phyloP scores from a whole-genome alignment of 2,113 vertebrate species.

The Condylura cristata region DNA sequence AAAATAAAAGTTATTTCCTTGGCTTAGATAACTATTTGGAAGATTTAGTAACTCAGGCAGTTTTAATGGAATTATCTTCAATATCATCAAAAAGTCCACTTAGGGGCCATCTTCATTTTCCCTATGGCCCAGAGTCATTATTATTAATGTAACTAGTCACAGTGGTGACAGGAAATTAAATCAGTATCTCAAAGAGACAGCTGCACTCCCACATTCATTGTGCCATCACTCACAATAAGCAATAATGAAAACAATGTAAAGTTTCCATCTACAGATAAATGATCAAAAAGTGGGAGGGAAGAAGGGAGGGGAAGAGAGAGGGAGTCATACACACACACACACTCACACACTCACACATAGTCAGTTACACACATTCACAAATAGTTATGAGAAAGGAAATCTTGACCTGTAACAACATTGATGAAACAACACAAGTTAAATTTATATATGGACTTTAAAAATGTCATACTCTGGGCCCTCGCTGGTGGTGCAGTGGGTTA shows the following conservation, averaged over 20 bases:
- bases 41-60: conserved; percentile 1
- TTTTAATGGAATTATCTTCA: conserved; percentile 1
- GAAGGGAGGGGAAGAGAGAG: background rate
- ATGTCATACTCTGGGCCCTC: background rate
- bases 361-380: background rate
- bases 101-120: background rate
- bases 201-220: background rate
- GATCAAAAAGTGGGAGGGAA: background rate
- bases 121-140: background rate
- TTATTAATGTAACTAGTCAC: background rate
- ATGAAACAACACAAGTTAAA: background rate
- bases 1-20: conserved; percentile 4
- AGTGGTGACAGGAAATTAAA: background rate
- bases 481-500: too few species aligned
- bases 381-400: background rate
- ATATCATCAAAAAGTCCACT: background rate
- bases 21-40: background rate
- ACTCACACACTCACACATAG: background rate
- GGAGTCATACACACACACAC: background rate
- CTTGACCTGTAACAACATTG: background rate
- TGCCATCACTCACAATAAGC: background rate
- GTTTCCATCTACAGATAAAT: background rate
- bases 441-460: background rate
- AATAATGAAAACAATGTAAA: background rate
- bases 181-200: background rate